Percentiles rank a stretch among this genome's conserved stretches.
These are phyloP conservation scores for Myioborus melanocephalus DNA, from an alignment of 2,797 vertebrate species.

Conservation along the genomic window DNA sequence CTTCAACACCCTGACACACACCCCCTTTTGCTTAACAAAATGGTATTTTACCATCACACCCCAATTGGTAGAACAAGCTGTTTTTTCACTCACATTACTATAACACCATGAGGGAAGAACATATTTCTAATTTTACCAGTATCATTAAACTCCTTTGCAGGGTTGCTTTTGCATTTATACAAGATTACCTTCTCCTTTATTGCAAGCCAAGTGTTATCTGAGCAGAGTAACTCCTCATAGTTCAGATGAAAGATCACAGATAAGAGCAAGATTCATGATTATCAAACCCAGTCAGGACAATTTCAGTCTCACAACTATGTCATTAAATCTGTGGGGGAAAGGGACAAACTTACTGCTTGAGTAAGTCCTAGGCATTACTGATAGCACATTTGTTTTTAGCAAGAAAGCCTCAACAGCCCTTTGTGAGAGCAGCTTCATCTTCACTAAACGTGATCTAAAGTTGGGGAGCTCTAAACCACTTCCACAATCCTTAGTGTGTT, in stretches of 20 bases:
- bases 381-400: neutral
- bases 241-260: neutral
- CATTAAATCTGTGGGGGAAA: neutral
- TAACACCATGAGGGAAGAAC: neutral
- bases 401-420: neutral
- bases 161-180: neutral
- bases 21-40: neutral
- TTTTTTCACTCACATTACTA: neutral
- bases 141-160: neutral
- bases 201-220: neutral
- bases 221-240: neutral
- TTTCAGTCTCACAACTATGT: neutral
- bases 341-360: neutral
- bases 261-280: neutral
- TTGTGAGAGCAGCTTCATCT: neutral
- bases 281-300: neutral
- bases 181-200: neutral
- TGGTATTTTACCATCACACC: neutral
- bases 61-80: neutral
- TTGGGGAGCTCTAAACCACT: neutral
- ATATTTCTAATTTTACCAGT: neutral
- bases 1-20: neutral
- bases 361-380: neutral
- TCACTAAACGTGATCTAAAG: neutral
- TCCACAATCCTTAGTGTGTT: neutral